Base-by-base conservation (phyloP, 2,113 vertebrate genomes). In the Oryzias melastigma region DNA sequence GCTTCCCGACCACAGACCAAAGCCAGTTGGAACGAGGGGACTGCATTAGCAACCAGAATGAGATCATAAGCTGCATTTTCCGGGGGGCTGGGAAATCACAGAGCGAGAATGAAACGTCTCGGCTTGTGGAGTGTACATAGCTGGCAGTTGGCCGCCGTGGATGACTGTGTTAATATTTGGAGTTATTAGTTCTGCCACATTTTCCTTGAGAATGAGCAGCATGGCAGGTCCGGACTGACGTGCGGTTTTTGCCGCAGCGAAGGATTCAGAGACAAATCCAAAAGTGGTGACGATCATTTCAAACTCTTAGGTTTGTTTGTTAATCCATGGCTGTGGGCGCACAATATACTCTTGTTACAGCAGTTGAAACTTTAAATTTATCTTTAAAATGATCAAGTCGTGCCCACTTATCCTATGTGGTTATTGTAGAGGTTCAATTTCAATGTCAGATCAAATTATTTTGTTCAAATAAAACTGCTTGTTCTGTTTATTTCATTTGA, bases 141-240 rank as follows among this genome's bases (percentile, higher is more conserved):
- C 67, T 70, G 75, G 71, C 82, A 82, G 68, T 74, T 79, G 80
- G 76, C 73, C 40, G 53, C 73, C 73, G 69, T 77, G 71, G 83
- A 59, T 70, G 75, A 89, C 82, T 80, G 75, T 85, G 80, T 82
- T 83, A 85, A 83, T 82, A 84, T 87, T 87, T 80, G 71, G 65
- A 80, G 80, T 86, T 83, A 88, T 85, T 83, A 83, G 85, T 83
- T 87, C 79, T 77, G 85, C 86, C 81, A 81, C 78, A 85, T 87
- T 88, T 85, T 77, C 82, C 63, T 57, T 48, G 69, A 62, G 69
- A 72, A 77, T 65, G 75, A 77, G 65, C 71, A 29, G 71, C 22
- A 73, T 72, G 71, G 71, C 76, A 63, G 65, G 77, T 71, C 71
- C 50, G 18, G 79, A 62, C 85, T 55, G 75, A 75, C 62, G 71